Conservation (phyloP, 2,113 vertebrate species). For the Dromiciops gliroides region DNA sequence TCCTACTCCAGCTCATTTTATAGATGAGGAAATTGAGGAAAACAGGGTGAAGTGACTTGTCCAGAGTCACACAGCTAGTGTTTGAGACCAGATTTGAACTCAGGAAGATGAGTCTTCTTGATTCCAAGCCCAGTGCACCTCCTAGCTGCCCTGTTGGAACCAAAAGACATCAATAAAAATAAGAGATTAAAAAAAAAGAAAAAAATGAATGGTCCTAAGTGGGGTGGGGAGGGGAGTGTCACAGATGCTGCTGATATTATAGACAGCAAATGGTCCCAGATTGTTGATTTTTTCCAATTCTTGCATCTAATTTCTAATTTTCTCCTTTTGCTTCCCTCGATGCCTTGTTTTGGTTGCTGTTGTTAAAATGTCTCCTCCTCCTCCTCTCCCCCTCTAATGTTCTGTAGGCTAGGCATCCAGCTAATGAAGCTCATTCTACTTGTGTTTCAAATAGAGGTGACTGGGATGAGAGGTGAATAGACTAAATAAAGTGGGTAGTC, state of each 20-base stretch:
- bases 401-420: neutral
- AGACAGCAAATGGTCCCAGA: neutral
- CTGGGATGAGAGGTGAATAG: neutral
- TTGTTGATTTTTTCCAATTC: slow-evolving; percentile 14
- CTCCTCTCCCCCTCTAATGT: neutral
- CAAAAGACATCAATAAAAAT: neutral
- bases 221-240: neutral
- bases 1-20: too few species aligned
- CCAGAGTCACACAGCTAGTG: too few species aligned
- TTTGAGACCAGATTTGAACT: too few species aligned
- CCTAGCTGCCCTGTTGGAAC: too few species aligned
- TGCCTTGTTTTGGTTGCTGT: neutral
- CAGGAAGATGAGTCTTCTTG: too few species aligned
- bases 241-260: neutral
- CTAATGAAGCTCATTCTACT: slow-evolving; percentile 13
- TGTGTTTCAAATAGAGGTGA: slow-evolving; percentile 12
- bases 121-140: too few species aligned
- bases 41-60: too few species aligned
- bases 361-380: neutral
- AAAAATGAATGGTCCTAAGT: neutral
- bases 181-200: neutral
- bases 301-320: neutral
- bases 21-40: too few species aligned
- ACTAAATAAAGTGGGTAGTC: neutral
- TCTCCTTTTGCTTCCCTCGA: neutral